Percentiles rank a stretch among this genome's conserved stretches.
These are phyloP conservation scores for Brachynemurus nebulosus DNA, from an alignment of 2,888 invertebrate species.

Conservation along the genomic window DNA sequence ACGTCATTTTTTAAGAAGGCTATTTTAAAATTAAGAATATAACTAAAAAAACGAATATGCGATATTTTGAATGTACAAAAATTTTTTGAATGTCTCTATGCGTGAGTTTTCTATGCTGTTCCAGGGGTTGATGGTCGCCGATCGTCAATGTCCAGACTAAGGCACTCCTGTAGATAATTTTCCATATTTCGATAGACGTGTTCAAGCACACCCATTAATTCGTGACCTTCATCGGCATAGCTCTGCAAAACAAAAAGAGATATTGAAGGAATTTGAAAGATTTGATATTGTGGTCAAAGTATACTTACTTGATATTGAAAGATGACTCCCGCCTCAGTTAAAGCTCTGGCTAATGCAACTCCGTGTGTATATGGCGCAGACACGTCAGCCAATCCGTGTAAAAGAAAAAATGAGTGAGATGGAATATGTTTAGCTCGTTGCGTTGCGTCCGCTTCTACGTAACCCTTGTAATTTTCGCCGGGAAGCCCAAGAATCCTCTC, in stretches of 20 bases:
- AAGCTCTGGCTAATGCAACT: slow-evolving; percentile 73
- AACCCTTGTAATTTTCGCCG: slow-evolving; percentile 75
- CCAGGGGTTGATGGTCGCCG: slow-evolving; percentile 47
- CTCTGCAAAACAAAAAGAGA: slow-evolving; percentile 43
- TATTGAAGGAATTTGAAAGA: background rate
- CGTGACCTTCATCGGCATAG: slow-evolving; percentile 86
- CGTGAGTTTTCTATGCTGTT: slow-evolving; percentile 15
- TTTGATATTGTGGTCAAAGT: background rate
- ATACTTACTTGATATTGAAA: slow-evolving; percentile 85
- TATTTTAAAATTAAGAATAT: too few species aligned
- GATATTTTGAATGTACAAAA: background rate
- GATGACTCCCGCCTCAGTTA: slow-evolving; percentile 75
- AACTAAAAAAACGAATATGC: too few species aligned
- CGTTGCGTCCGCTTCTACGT: slow-evolving; percentile 85
- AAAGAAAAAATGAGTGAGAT: slow-evolving; percentile 71
- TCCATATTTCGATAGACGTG: slow-evolving; percentile 91
- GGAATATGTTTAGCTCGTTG: slow-evolving; percentile 80
- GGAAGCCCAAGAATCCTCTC: slow-evolving; percentile 85
- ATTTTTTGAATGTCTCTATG: background rate
- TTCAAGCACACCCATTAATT: slow-evolving; percentile 68
- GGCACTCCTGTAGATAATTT: slow-evolving; percentile 81
- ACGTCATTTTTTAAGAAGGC: too few species aligned
- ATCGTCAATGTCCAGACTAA: slow-evolving; percentile 70
- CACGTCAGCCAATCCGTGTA: slow-evolving; percentile 87
- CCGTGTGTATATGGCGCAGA: slow-evolving; percentile 91